phyloP scores from a whole-genome alignment of 2,888 invertebrate species.

The Dermolepida albohirtum region DNA sequence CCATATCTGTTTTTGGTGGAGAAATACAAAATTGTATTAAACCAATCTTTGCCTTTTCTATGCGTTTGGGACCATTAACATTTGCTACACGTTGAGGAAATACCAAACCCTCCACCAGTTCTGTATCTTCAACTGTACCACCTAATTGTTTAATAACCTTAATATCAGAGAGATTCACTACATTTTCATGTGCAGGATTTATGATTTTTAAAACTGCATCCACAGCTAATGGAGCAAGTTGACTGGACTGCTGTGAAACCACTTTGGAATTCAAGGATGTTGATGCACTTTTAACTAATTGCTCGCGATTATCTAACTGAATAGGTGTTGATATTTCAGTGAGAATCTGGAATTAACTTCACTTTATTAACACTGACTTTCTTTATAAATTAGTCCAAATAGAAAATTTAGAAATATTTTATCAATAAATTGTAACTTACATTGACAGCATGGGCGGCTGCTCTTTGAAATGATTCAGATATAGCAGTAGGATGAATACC shows the following conservation, averaged over 20 bases:
- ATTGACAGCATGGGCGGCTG: conserved; percentile 78
- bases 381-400: not conserved
- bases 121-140: conserved; percentile 97
- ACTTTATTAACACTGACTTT: not conserved
- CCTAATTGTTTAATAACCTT: conserved; percentile 97
- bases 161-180: conserved; percentile 94
- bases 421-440: conserved; percentile 50
- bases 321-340: conserved; percentile 87
- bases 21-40: conserved; percentile 99
- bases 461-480: conserved; percentile 96
- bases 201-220: conserved; percentile 89
- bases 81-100: conserved; percentile 91
- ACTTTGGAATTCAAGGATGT: conserved; percentile 99
- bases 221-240: conserved; percentile 96
- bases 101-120: conserved; percentile 94
- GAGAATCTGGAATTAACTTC: conserved; percentile 70
- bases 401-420: conserved; percentile 47
- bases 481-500: conserved; percentile 98
- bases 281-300: conserved; percentile 93
- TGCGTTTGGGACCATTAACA: conserved; percentile 89
- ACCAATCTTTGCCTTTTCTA: conserved; percentile 98
- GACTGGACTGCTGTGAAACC: conserved; percentile 96
- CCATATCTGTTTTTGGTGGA: conserved; percentile 99
- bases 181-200: conserved; percentile 66
- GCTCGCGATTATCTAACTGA: conserved; percentile 86